Base-by-base conservation (phyloP, 2,113 vertebrate species). In the Osmerus mordax region DNA sequence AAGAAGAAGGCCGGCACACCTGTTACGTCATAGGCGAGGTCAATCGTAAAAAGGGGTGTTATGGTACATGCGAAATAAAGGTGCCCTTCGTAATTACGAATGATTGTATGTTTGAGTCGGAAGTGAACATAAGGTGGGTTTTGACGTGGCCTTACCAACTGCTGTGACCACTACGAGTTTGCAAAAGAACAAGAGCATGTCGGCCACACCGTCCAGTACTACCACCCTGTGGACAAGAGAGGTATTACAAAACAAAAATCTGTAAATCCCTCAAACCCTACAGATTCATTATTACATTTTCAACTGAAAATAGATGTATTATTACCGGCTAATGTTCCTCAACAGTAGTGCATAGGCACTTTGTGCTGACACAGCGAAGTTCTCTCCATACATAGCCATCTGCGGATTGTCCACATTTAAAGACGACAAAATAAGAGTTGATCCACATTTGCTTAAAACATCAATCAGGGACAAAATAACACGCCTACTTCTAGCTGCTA, bases 1-100 rank as follows among this genome's bases (percentile, higher is more conserved):
- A 93, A 92, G 78, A 91, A 92, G 80, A 92, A 92, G 5, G 91
- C 82, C 66, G 92, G 78, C 18, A 90, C 76, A 0, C 92, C 91
- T 91, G 73, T 56, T 18, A 56, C 1, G 16, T 11, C 15, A 19
- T 3, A 18, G 13, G 14, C 18, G 54, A 15, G 41, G 1, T 47
- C 9, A 47, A 47, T 47, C 41, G 41, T 47, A 11, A 12, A 47
- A 7, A 47, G 9, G 41, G 41, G 41, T 47, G 41, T 47, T 47
- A 47, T 12, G 41, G 41, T 47, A 9, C 41, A 47, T 7, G 41
- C 41, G 7, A 47, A 47, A 47, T 47, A 12, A 11, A 47, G 7
- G 12, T 41, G 7, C 36, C 36, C 4, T 41, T 41, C 36, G 36
- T 41, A 23, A 23, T 23, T 41, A 2, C 1, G 41, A 47, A 47